Conservation (phyloP, 1,140 invertebrate species). For the Phenacoccus solenopsis region DNA sequence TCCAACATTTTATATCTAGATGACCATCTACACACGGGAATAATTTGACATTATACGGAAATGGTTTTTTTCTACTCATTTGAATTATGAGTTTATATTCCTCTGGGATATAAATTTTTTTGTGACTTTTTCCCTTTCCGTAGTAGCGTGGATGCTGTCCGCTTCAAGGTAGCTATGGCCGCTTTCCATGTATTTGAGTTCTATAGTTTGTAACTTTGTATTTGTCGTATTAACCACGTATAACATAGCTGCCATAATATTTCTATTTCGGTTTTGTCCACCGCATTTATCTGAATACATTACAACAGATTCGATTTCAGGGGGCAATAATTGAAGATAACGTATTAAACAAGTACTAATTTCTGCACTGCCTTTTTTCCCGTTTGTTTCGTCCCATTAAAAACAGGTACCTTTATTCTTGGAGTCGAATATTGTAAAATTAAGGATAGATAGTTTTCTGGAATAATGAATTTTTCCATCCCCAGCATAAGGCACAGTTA, state of each 20-base stretch:
- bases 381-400: slow-evolving; percentile 20
- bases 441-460: too few species aligned
- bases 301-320: slow-evolving; percentile 18
- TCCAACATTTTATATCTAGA: too few species aligned
- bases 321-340: slow-evolving; percentile 18
- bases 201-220: not conserved
- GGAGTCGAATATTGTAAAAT: slow-evolving; percentile 25
- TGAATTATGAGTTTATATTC: too few species aligned
- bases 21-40: too few species aligned
- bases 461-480: too few species aligned
- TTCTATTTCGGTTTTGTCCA: slow-evolving; percentile 22
- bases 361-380: slow-evolving; percentile 20
- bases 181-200: not conserved
- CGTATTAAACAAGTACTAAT: slow-evolving; percentile 19
- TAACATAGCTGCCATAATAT: not conserved
- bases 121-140: not conserved
- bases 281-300: slow-evolving; percentile 23
- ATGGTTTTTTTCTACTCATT: too few species aligned
- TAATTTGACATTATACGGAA: not conserved
- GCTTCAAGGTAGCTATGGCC: slow-evolving; percentile 5
- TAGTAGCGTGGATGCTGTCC: not conserved
- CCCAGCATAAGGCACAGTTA: too few species aligned
- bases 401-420: not conserved
- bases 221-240: not conserved
- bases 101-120: slow-evolving; percentile 7